Conservation (phyloP, 2,797 vertebrate genomes). For the Gallinago solitaria region DNA sequence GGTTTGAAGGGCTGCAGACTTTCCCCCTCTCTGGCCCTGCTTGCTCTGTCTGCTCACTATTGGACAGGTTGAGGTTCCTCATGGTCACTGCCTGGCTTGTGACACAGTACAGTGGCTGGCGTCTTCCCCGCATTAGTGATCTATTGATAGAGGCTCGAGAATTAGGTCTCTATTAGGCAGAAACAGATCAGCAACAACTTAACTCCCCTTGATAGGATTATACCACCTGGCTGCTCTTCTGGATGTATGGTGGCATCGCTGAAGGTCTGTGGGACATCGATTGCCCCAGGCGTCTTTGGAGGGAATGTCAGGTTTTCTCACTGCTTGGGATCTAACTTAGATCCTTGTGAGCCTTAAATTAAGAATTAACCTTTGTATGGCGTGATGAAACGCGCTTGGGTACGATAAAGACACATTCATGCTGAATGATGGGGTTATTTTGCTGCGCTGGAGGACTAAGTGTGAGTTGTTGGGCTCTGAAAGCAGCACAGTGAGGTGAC, state of each 20-base stretch:
- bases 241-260: background rate
- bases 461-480: background rate
- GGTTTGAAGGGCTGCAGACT: background rate
- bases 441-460: background rate
- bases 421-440: background rate
- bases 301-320: background rate
- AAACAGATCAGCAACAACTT: constrained; percentile 11
- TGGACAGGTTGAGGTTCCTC: background rate
- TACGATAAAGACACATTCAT: background rate
- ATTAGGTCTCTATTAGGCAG: constrained; percentile 78
- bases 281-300: background rate
- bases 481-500: background rate
- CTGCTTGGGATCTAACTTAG: background rate
- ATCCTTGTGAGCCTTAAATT: background rate
- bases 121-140: background rate
- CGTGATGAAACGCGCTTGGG: background rate
- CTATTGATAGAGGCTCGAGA: constrained; percentile 54
- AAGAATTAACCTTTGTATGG: background rate
- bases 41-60: rapidly evolving
- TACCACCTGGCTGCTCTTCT: background rate
- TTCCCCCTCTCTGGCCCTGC: background rate
- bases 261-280: rapidly evolving
- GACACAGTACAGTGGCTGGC: background rate
- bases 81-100: rapidly evolving
- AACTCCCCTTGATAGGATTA: constrained; percentile 40